Conservation (phyloP, 2,113 vertebrate genomes). For the Benitochromis conjunctus region DNA sequence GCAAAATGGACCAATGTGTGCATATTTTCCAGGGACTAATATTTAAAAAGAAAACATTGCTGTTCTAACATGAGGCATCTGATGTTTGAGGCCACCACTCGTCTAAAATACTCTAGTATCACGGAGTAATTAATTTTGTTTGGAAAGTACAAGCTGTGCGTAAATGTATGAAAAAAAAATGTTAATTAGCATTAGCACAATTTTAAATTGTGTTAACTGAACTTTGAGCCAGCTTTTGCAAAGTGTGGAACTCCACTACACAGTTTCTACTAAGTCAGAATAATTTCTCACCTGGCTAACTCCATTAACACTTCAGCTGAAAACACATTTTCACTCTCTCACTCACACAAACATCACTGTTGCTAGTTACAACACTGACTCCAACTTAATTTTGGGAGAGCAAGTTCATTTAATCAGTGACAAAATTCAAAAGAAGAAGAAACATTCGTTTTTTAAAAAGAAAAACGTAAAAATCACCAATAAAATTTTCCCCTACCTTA, state of each 20-base stretch:
- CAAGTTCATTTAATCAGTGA: neutral
- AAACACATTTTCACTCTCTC: neutral
- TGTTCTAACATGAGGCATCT: neutral
- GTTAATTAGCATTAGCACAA: neutral
- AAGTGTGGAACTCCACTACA: neutral
- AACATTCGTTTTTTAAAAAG: neutral
- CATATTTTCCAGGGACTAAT: neutral
- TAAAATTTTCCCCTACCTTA: neutral
- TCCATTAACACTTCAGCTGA: neutral
- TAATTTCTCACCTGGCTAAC: neutral
- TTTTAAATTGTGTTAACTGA: too few relatives aligned
- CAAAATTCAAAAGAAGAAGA: neutral
- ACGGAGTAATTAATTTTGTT: neutral
- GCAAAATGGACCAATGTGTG: neutral
- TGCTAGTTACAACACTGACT: neutral
- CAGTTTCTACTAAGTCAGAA: neutral
- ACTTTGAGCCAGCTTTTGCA: neutral
- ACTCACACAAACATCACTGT: neutral
- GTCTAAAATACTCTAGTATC: neutral
- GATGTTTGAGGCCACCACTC: neutral
- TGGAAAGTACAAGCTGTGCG: neutral
- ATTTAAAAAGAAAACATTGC: neutral
- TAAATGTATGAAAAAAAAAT: neutral
- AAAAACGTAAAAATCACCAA: neutral
- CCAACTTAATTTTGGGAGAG: neutral